These are phyloP conservation scores for Pampusana beccarii DNA, from an alignment of 2,113 vertebrate species.

Conservation along the genomic window DNA sequence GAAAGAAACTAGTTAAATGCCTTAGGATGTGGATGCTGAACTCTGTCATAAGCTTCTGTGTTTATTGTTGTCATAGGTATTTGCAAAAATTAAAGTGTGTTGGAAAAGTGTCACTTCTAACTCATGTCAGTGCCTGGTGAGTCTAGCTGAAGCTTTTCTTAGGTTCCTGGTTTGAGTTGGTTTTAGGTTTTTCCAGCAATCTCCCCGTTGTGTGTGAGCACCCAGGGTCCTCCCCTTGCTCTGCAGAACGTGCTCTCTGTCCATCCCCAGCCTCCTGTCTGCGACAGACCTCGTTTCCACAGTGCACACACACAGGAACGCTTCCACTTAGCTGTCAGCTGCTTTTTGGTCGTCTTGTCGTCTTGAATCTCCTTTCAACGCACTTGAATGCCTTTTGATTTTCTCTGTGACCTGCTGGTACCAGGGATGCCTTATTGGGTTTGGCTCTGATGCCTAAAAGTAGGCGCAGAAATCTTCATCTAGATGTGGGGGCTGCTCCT, in stretches of 20 bases:
- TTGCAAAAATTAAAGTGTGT: not conserved
- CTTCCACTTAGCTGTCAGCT: not conserved
- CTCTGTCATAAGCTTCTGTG: not conserved
- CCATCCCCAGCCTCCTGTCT: no score
- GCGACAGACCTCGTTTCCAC: no score
- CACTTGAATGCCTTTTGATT: not conserved
- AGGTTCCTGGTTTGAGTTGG: not conserved
- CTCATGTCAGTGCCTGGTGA: not conserved
- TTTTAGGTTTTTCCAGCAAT: not conserved
- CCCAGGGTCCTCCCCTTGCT: no score
- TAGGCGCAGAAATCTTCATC: no score
- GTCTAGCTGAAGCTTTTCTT: not conserved
- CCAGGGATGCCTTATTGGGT: no score
- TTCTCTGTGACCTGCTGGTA: not conserved
- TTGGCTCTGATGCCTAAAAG: not conserved
- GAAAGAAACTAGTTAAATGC: accelerated
- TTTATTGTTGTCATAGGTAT: not conserved
- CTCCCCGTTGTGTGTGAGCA: not conserved
- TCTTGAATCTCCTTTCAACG: not conserved
- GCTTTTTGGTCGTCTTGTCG: not conserved
- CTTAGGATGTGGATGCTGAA: not conserved
- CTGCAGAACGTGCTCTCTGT: not conserved
- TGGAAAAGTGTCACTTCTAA: not conserved
- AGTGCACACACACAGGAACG: accelerated
- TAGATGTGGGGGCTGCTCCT: not conserved